phyloP scores from a whole-genome alignment of 2,113 vertebrate species.

The Etheostoma spectabile region DNA sequence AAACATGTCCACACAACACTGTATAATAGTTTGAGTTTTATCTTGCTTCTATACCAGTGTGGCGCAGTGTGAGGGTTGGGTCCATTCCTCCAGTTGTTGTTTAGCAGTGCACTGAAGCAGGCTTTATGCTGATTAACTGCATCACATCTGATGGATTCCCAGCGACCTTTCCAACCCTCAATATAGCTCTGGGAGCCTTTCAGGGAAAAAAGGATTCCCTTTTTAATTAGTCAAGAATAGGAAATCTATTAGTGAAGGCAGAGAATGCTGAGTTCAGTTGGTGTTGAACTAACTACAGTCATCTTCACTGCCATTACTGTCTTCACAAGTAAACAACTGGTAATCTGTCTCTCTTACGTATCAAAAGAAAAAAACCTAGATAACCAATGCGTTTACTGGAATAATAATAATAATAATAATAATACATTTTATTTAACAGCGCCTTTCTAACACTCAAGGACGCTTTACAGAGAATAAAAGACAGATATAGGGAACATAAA shows the following conservation, averaged over 20 bases:
- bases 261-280: conserved; percentile 39
- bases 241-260: conserved; percentile 74
- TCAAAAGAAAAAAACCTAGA: not conserved
- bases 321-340: conserved; percentile 8
- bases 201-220: conserved; percentile 54
- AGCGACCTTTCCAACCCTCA: conserved; percentile 63
- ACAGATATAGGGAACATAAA: too few relatives aligned
- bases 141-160: conserved; percentile 74
- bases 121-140: conserved; percentile 79
- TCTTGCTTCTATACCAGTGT: not conserved
- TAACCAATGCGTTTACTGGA: too few relatives aligned
- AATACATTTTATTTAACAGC: too few relatives aligned
- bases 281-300: conserved; percentile 48
- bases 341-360: not conserved
- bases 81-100: conserved; percentile 59
- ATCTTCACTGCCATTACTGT: conserved; percentile 21
- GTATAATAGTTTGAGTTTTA: not conserved
- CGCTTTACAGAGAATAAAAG: too few relatives aligned
- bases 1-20: not conserved
- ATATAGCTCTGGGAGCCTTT: conserved; percentile 59
- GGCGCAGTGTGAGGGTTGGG: conserved; percentile 41
- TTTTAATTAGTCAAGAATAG: conserved; percentile 76
- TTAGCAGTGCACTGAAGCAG: conserved; percentile 68
- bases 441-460: too few relatives aligned
- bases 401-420: too few relatives aligned